Conservation (phyloP, 2,888 invertebrate genomes). For the Pherbina coryleti region DNA sequence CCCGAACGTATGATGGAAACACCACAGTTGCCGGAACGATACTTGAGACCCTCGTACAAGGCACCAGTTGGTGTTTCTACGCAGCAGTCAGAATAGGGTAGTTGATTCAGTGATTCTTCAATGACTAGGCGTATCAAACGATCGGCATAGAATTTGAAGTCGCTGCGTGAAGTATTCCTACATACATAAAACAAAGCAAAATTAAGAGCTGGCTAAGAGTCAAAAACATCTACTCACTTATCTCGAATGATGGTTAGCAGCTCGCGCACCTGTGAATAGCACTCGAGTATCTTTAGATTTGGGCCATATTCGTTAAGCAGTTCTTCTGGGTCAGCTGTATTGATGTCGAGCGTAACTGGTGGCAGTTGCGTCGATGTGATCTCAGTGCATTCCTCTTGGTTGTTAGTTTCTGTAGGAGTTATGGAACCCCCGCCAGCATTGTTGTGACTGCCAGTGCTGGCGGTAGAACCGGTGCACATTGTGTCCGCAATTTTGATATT, state of each 20-base stretch:
- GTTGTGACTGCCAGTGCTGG: background rate
- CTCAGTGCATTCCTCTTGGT: background rate
- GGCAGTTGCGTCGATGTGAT: background rate
- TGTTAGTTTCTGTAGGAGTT: background rate
- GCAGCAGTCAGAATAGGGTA: constrained; percentile 89
- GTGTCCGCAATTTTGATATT: constrained; percentile 13
- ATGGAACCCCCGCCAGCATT: background rate
- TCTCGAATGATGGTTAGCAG: constrained; percentile 88
- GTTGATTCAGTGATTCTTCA: constrained; percentile 96
- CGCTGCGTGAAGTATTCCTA: constrained; percentile 92
- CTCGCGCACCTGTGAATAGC: constrained; percentile 72
- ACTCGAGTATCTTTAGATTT: constrained; percentile 65
- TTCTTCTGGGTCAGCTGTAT: constrained; percentile 47
- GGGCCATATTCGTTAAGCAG: constrained; percentile 62
- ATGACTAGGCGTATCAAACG: constrained; percentile 96
- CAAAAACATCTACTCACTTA: constrained; percentile 74
- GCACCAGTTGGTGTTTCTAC: constrained; percentile 92
- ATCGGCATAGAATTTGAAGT: constrained; percentile 99
- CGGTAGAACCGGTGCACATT: constrained; percentile 31
- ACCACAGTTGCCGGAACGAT: constrained; percentile 98
- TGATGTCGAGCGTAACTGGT: background rate
- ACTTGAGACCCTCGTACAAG: constrained; percentile 91
- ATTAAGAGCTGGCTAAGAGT: background rate
- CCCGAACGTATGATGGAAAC: constrained; percentile 95
- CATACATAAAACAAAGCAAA: constrained; percentile 53